Evolutionary conservation across 2,113 vertebrate genomes (phyloP), one percentile per base, ranked within the genome.

Genomic region (Paralichthys olivaceus): DNA sequence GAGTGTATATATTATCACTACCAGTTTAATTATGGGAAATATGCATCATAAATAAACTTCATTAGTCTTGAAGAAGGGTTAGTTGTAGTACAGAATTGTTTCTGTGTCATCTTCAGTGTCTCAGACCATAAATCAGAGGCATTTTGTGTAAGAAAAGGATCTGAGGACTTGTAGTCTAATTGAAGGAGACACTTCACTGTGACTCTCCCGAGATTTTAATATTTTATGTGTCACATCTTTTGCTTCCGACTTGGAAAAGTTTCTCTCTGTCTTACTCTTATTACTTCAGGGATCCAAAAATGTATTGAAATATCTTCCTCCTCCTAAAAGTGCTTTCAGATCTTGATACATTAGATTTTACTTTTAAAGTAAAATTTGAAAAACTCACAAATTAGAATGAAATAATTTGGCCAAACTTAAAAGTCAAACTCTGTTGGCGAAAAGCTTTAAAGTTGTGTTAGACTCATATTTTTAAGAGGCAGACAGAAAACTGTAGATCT

Each of bases 151-250:
- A 59, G 51, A 79, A 75, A 79, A 69, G 59, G 73, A 83, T 87
- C 55, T 56, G n/a, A 84, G 49, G 66, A 71, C 61, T 62, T 59
- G 43, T 40, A 32, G 40, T 60, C 49, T 65, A 76, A 73, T 68
- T 29, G 20, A 54, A 67, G 64, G 51, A 77, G 69, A 66, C 54
- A 65, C 72, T 75, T 63, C 29, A 64, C 58, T 53, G 43, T 53
- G 32, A 53, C 49, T 78, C 76, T 57, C 57, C 2, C 23, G 66
- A 81, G 62, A 63, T 29, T 57, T 79, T n/a, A 84, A 84, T 85
- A 81, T 83, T 90, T 87, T 26, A 83, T 83, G 61, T 45, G 58
- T 67, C 77, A 73, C 28, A 77, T 84, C 60, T 37, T 84, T 76
- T 67, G 37, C 59, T 80, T 79, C 80, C 47, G 11, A 40, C 54